phyloP scores from a whole-genome alignment of 2,113 vertebrate genomes.

The Pao palembangensis region DNA sequence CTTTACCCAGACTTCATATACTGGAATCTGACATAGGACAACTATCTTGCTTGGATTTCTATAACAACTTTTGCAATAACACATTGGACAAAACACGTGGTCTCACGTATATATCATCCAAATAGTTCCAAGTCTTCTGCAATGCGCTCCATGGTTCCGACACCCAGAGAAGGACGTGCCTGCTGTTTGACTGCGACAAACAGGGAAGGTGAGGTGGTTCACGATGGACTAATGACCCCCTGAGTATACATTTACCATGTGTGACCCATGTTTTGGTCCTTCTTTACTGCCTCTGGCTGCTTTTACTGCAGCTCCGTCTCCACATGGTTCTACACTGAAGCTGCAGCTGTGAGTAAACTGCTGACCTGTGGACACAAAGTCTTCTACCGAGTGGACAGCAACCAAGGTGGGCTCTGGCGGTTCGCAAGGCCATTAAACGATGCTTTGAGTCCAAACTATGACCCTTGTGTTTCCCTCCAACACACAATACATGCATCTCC shows the following conservation, averaged over 20 bases:
- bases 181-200: neutral
- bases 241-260: constrained; percentile 23
- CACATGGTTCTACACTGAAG: constrained; percentile 24
- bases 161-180: neutral
- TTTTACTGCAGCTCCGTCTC: constrained; percentile 35
- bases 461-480: neutral
- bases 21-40: too few relatives aligned
- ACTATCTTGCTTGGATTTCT: too few relatives aligned
- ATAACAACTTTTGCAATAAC: too few relatives aligned
- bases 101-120: too few relatives aligned
- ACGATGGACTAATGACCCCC: constrained; percentile 26
- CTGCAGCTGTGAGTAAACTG: constrained; percentile 35
- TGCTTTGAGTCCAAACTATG: neutral
- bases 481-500: too few relatives aligned
- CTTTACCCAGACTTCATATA: too few relatives aligned
- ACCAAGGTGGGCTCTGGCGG: constrained; percentile 5
- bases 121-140: too few relatives aligned
- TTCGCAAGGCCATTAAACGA: neutral
- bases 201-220: constrained; percentile 24
- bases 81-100: too few relatives aligned
- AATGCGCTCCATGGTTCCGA: neutral
- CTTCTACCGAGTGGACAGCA: neutral
- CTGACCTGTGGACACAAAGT: constrained; percentile 28
- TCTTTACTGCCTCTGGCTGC: constrained; percentile 33
- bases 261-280: constrained; percentile 44